Evolutionary conservation across 2,113 vertebrate genomes (phyloP).

Genomic region (Natator depressus): DNA sequence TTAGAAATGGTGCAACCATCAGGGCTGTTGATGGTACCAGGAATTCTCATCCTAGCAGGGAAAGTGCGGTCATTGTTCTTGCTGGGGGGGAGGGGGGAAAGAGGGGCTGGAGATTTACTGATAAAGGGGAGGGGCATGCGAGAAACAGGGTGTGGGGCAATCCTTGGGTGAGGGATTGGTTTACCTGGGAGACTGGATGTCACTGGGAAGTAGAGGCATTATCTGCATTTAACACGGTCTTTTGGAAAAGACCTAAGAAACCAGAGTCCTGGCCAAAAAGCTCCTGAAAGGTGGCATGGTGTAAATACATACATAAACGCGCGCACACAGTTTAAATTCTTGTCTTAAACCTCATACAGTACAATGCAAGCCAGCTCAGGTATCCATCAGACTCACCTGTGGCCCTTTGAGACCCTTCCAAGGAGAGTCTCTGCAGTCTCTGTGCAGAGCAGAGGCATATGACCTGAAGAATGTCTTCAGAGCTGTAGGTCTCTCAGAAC

Average conservation of each 20-base stretch:
- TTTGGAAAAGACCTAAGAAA: neutral
- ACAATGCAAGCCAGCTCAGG: neutral
- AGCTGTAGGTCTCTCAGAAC: neutral
- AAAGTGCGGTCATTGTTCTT: neutral
- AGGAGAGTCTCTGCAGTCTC: neutral
- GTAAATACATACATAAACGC: neutral
- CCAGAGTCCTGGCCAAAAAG: neutral
- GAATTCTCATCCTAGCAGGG: neutral
- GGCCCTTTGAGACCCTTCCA: neutral
- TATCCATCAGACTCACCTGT: neutral
- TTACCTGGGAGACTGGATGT: neutral
- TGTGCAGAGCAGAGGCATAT: rapidly evolving
- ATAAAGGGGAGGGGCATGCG: neutral
- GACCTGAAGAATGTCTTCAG: rapidly evolving
- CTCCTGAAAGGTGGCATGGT: neutral
- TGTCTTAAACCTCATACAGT: neutral
- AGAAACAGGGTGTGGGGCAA: neutral
- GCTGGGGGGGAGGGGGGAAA: neutral
- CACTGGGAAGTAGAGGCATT: neutral
- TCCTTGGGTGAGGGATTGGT: neutral
- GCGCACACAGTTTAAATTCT: neutral
- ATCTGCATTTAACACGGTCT: neutral
- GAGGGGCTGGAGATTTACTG: neutral
- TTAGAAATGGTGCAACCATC: neutral
- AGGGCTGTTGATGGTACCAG: neutral